These are phyloP conservation scores for Serripes groenlandicus DNA, from an alignment of 2,888 invertebrate genomes.

Conservation along the genomic window DNA sequence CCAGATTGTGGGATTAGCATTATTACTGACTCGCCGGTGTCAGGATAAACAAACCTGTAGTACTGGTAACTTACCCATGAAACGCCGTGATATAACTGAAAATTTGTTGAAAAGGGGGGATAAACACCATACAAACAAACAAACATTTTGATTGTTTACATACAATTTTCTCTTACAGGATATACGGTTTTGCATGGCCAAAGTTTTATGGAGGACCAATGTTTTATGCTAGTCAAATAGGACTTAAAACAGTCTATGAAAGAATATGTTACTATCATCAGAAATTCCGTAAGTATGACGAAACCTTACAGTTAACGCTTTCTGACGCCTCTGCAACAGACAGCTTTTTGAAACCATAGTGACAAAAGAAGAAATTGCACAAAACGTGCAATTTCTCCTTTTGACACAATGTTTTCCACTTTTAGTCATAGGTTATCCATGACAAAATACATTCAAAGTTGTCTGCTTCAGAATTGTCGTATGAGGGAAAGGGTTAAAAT, in stretches of 20 bases:
- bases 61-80: too few species aligned
- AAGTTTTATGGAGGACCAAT: slow-evolving; percentile 84
- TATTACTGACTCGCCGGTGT: too few species aligned
- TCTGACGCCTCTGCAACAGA: background rate
- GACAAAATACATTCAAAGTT: too few species aligned
- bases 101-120: too few species aligned
- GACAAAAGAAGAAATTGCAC: background rate
- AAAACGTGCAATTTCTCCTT: background rate
- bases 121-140: too few species aligned
- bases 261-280: slow-evolving; percentile 80
- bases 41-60: too few species aligned
- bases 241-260: slow-evolving; percentile 80
- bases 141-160: too few species aligned
- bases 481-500: too few species aligned
- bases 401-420: background rate
- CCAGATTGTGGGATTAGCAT: too few species aligned
- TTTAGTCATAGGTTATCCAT: too few species aligned
- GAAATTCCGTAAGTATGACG: slow-evolving; percentile 78
- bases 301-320: background rate
- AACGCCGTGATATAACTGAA: too few species aligned
- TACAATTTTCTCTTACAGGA: slow-evolving; percentile 68
- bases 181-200: slow-evolving; percentile 83
- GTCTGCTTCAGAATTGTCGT: too few species aligned
- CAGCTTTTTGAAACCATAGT: background rate
- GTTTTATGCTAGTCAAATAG: slow-evolving; percentile 83